Conservation (phyloP, 2,888 invertebrate species). For the Volucella inanis region DNA sequence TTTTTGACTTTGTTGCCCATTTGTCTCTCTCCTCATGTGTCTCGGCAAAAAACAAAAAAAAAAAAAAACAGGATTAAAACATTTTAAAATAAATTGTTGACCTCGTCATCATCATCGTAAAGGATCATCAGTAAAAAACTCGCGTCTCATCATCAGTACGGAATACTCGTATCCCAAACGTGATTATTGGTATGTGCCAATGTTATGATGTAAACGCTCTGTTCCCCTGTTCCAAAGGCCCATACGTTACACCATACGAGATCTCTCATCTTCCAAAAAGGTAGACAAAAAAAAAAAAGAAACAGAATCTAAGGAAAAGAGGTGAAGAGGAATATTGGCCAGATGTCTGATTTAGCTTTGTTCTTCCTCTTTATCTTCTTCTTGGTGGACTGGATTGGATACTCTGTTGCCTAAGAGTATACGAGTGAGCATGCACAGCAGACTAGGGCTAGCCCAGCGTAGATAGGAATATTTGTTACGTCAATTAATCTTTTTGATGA, state of each 20-base stretch:
- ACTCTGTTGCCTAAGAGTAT: background rate
- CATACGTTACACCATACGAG: slow-evolving; percentile 19
- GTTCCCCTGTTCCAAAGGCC: slow-evolving; percentile 12
- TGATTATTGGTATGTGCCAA: slow-evolving; percentile 75
- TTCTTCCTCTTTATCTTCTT: slow-evolving; percentile 40
- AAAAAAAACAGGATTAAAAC: slow-evolving; percentile 58
- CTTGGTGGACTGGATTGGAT: slow-evolving; percentile 2
- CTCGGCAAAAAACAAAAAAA: background rate
- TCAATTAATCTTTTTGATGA: slow-evolving; percentile 75
- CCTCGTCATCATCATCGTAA: slow-evolving; percentile 66
- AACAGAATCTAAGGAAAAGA: slow-evolving; percentile 20
- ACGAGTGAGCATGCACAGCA: background rate
- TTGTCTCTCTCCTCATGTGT: slow-evolving; percentile 15
- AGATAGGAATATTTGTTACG: slow-evolving; percentile 65
- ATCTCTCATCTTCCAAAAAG: slow-evolving; percentile 28
- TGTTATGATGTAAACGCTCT: slow-evolving; percentile 70
- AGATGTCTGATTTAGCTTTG: slow-evolving; percentile 61
- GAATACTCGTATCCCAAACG: slow-evolving; percentile 26
- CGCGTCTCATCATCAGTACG: background rate
- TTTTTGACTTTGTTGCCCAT: slow-evolving; percentile 37
- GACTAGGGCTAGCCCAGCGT: slow-evolving; percentile 41
- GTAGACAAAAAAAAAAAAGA: slow-evolving; percentile 4
- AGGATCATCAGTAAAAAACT: slow-evolving; percentile 53
- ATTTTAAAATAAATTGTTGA: slow-evolving; percentile 67
- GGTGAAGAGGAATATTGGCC: slow-evolving; percentile 56